Evolutionary conservation across 2,797 vertebrate genomes (phyloP).

Genomic region (Trachops cirrhosus): DNA sequence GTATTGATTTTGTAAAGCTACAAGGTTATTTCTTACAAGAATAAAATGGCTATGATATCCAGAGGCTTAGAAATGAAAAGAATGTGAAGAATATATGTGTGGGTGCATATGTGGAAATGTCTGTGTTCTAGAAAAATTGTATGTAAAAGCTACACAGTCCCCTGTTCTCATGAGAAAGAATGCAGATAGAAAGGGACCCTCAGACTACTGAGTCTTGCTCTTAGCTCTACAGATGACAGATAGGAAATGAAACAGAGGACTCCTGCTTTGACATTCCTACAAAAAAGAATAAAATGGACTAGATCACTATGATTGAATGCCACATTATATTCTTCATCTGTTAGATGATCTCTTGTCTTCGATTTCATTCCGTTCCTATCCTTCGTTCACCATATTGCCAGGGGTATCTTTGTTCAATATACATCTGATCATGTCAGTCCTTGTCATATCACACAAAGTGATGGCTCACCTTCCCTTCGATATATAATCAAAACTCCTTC

Average conservation of each 20-base stretch:
- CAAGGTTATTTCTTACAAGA: background rate
- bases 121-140: background rate
- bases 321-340: background rate
- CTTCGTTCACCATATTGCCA: background rate
- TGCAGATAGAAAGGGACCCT: background rate
- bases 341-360: background rate
- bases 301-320: background rate
- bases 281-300: background rate
- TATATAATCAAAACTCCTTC: background rate
- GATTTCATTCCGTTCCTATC: background rate
- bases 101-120: background rate
- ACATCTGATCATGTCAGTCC: slow-evolving; percentile 5
- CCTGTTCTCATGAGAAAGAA: background rate
- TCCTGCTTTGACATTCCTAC: background rate
- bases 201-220: background rate
- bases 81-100: background rate
- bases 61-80: background rate
- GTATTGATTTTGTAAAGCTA: background rate
- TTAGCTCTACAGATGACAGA: background rate
- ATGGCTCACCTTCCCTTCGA: background rate
- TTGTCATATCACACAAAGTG: background rate
- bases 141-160: background rate
- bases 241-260: background rate
- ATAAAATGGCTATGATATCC: background rate
- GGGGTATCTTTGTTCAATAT: background rate